Conservation (phyloP, 2,113 vertebrate species). For the Aleadryas rufinucha region DNA sequence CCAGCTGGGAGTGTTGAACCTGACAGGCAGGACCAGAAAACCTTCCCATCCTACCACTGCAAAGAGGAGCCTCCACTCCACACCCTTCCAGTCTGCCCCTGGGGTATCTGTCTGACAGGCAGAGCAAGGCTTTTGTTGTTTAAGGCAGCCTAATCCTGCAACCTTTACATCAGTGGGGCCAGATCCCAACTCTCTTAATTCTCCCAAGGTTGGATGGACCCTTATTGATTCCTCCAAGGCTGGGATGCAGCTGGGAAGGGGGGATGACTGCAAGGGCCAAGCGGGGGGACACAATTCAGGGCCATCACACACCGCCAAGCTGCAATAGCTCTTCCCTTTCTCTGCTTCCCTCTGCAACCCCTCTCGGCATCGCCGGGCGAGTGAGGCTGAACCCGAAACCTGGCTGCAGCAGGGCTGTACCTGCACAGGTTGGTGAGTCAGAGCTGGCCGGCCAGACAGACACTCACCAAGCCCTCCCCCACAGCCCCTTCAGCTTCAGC, state of each 20-base stretch:
- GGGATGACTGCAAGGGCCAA: neutral
- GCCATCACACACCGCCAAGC: neutral
- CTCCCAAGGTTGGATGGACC: neutral
- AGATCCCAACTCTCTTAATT: neutral
- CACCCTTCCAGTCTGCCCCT: slow-evolving; percentile 30
- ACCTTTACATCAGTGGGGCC: neutral
- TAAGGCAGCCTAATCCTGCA: neutral
- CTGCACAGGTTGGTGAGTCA: slow-evolving; percentile 9
- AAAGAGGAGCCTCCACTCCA: neutral
- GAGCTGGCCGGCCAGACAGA: neutral
- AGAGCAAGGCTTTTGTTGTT: neutral
- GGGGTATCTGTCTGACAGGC: slow-evolving; percentile 17
- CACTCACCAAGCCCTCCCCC: neutral
- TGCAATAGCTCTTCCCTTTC: neutral
- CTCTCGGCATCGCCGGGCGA: rapidly evolving
- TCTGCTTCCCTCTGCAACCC: neutral
- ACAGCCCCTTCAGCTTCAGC: slow-evolving; percentile 1
- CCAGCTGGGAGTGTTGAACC: neutral
- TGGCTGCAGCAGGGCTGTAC: neutral
- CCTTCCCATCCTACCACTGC: neutral
- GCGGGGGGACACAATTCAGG: neutral
- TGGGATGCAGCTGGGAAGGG: neutral
- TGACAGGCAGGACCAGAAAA: slow-evolving; percentile 31
- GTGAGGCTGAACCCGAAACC: neutral
- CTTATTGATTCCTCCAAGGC: neutral